Conservation (phyloP, 2,888 invertebrate genomes). For the Nasonia oneida region DNA sequence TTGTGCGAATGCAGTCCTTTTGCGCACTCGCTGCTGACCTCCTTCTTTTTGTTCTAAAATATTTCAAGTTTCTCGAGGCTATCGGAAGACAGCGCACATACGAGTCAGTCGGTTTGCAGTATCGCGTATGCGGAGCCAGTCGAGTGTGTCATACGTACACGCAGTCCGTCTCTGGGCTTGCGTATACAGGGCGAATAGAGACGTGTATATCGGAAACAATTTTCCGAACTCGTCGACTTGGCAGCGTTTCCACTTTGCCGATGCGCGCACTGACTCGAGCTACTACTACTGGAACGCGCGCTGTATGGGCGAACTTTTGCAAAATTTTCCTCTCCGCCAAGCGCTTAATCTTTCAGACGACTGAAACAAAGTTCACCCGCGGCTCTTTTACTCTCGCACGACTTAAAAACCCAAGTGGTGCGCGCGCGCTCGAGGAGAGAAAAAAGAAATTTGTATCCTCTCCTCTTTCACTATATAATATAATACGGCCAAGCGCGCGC, state of each 20-base stretch:
- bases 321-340: background rate
- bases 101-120: too few species aligned
- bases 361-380: constrained; percentile 9
- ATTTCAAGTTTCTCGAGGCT: background rate
- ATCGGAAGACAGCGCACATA: background rate
- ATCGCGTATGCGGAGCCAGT: too few species aligned
- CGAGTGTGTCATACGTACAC: too few species aligned
- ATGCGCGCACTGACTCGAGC: too few species aligned
- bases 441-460: constrained; percentile 2
- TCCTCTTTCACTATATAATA: background rate
- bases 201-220: too few species aligned
- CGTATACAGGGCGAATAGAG: too few species aligned
- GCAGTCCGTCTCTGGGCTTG: too few species aligned
- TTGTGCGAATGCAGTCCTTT: constrained; percentile 8
- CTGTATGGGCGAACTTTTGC: too few species aligned
- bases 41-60: background rate
- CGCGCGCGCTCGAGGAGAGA: background rate
- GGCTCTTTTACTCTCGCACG: background rate
- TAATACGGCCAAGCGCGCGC: background rate
- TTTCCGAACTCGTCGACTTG: too few species aligned
- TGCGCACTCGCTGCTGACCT: background rate
- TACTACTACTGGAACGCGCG: too few species aligned
- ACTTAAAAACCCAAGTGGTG: constrained; percentile 3
- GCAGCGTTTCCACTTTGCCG: too few species aligned
- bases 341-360: background rate